Evolutionary conservation across 2,888 invertebrate species (phyloP).

Genomic region (Sinohyriopsis cumingii): DNA sequence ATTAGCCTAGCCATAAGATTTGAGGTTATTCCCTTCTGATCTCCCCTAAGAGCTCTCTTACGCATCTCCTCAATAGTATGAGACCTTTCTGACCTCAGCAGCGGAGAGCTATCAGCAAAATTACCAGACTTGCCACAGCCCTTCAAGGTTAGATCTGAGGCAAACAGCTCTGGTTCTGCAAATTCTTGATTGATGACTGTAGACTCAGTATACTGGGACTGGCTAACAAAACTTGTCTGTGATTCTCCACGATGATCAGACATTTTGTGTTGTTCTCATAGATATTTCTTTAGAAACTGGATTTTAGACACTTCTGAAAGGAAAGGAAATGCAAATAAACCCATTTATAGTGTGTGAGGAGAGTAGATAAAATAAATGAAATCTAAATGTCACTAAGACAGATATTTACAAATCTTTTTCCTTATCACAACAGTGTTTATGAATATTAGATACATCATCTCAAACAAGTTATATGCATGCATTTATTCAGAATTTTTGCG

Average conservation of each 20-base stretch:
- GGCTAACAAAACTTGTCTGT: constrained; percentile 45
- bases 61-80: constrained; percentile 43
- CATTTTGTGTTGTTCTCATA: constrained; percentile 22
- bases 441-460: no score
- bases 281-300: no score
- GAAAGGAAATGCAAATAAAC: no score
- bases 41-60: constrained; percentile 19
- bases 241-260: constrained; percentile 48
- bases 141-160: constrained; percentile 20
- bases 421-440: no score
- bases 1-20: constrained; percentile 56
- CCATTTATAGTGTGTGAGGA: no score
- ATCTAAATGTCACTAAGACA: no score
- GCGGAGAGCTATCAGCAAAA: constrained; percentile 26
- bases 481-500: no score
- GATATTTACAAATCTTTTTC: no score
- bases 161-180: constrained; percentile 48
- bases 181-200: constrained; percentile 56
- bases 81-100: constrained; percentile 16
- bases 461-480: no score
- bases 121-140: constrained; percentile 30
- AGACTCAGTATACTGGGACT: constrained; percentile 58
- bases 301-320: no score
- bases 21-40: constrained; percentile 38
- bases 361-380: no score